Percentiles rank a stretch among this genome's conserved stretches.
Evolutionary conservation across 1,140 invertebrate genomes (phyloP).

Genomic region (Eupeodes corollae): DNA sequence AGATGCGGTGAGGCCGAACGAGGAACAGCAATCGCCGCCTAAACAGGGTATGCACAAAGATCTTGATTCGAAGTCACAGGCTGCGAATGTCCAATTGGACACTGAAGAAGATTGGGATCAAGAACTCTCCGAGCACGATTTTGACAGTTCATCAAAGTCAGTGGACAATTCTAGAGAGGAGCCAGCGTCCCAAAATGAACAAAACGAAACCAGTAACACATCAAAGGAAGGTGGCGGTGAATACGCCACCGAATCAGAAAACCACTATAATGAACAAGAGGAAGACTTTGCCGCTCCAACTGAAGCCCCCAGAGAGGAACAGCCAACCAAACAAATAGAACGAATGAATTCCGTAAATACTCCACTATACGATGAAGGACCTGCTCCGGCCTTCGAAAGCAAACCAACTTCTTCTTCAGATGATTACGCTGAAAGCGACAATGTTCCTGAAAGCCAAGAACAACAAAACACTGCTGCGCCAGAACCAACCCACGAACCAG

Average conservation of each 20-base stretch:
- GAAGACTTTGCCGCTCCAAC: neutral
- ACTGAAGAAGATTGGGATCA: slow-evolving; percentile 35
- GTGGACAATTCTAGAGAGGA: neutral
- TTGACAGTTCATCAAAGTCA: slow-evolving; percentile 4
- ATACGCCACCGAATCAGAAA: neutral
- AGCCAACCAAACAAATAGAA: neutral
- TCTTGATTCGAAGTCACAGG: neutral
- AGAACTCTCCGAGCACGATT: slow-evolving; percentile 29
- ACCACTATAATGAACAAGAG: neutral
- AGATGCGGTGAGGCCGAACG: no score
- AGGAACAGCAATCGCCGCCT: neutral
- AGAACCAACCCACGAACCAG: no score
- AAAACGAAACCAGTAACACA: neutral
- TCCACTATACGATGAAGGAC: slow-evolving; percentile 27
- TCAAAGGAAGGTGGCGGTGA: neutral
- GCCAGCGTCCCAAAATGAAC: neutral
- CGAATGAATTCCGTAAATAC: slow-evolving; percentile 8
- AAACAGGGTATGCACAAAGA: neutral
- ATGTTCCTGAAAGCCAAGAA: no score
- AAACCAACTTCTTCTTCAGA: neutral
- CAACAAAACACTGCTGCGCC: no score
- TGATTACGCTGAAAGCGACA: no score
- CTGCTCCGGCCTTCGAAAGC: slow-evolving; percentile 8
- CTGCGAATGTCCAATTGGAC: slow-evolving; percentile 6
- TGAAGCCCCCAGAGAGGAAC: neutral